Conservation (phyloP, 2,888 invertebrate genomes). For the Aleiodes alternator region DNA sequence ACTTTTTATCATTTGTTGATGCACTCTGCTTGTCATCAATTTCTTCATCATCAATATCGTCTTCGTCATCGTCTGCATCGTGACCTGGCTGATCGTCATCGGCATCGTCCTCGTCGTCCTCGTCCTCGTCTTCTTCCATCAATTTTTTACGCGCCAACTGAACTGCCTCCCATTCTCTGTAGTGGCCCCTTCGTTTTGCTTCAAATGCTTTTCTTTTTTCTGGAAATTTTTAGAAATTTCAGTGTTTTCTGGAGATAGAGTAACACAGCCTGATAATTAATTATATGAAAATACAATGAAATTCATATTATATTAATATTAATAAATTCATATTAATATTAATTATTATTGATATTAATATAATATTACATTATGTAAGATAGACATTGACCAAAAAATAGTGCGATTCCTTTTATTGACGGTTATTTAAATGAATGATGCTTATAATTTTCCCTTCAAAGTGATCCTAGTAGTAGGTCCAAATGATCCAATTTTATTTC, state of each 20-base stretch:
- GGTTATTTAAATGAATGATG: too few species aligned
- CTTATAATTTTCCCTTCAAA: too few species aligned
- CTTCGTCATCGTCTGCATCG: slow-evolving; percentile 55
- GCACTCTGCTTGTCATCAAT: slow-evolving; percentile 51
- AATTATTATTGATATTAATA: too few species aligned
- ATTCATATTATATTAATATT: too few species aligned
- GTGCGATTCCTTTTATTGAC: background rate
- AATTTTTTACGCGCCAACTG: slow-evolving; percentile 93
- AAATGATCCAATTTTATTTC: too few species aligned
- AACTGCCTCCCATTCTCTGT: slow-evolving; percentile 97
- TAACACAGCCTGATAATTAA: too few species aligned
- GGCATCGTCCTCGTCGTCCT: slow-evolving; percentile 79
- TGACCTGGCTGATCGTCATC: slow-evolving; percentile 41
- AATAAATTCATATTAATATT: too few species aligned
- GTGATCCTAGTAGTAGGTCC: too few species aligned
- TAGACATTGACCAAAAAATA: background rate
- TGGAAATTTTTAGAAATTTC: slow-evolving; percentile 65
- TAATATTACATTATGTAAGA: too few species aligned
- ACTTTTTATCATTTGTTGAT: slow-evolving; percentile 65
- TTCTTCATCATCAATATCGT: slow-evolving; percentile 50
- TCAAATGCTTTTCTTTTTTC: slow-evolving; percentile 89
- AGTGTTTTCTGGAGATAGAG: background rate
- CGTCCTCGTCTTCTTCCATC: slow-evolving; percentile 92
- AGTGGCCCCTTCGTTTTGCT: slow-evolving; percentile 95
- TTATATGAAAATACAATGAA: too few species aligned